A percentile compares a stretch with the other conserved stretches of the same genome.
Evolutionary conservation across 2,888 invertebrate genomes (phyloP).

Genomic region (Parnassius orleans): DNA sequence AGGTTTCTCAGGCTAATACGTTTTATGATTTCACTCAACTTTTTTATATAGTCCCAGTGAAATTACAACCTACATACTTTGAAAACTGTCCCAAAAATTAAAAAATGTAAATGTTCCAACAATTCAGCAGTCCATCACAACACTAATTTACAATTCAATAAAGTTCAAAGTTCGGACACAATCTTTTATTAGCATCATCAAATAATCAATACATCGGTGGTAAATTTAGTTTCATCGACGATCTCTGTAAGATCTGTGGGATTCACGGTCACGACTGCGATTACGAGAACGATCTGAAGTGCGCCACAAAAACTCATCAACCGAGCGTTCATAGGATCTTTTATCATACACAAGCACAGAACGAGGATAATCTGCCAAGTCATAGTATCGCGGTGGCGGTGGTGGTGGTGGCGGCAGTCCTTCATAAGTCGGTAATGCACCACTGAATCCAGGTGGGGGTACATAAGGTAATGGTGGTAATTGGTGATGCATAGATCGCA

Average conservation of each 20-base stretch:
- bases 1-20: conserved; percentile 7
- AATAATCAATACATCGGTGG: conserved; percentile 67
- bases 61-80: conserved; percentile 20
- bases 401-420: conserved; percentile 85
- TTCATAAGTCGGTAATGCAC: conserved; percentile 79
- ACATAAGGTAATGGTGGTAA: conserved; percentile 92
- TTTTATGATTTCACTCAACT: conserved; percentile 26
- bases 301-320: conserved; percentile 92
- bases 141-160: conserved; percentile 59
- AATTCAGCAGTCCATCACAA: conserved; percentile 62
- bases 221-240: conserved; percentile 71
- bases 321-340: conserved; percentile 92
- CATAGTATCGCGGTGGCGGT: conserved; percentile 83
- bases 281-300: conserved; percentile 85
- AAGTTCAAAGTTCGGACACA: conserved; percentile 79
- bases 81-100: conserved; percentile 33
- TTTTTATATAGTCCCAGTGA: conserved; percentile 28
- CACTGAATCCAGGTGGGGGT: conserved; percentile 80
- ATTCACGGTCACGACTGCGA: conserved; percentile 80
- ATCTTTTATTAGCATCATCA: conserved; percentile 64
- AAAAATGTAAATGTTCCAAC: conserved; percentile 31
- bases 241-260: conserved; percentile 81
- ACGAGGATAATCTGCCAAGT: conserved; percentile 88
- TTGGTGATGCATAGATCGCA: conserved; percentile 93
- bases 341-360: conserved; percentile 85